Base-by-base conservation (phyloP, 2,888 invertebrate species). In the Chrysomela aeneicollis region DNA sequence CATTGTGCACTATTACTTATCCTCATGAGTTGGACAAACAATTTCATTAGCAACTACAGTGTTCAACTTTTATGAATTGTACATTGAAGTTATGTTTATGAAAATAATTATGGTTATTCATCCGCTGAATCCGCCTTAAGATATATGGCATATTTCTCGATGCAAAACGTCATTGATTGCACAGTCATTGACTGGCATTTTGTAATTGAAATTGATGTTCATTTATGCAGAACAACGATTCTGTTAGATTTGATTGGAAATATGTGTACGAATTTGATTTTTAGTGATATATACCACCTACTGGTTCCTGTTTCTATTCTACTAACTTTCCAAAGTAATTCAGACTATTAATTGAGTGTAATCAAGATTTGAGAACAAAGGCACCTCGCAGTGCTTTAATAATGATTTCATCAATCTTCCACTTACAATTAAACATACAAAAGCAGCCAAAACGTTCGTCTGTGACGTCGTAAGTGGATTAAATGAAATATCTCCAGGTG, bases 41-140 rank as follows among this genome's bases (percentile, higher is more conserved):
- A 15, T n/a, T 8, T 17, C 57, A 30, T 37, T 57, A 17, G 21
- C 19, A 19, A 57, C 37, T 49, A 49, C 35, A 35, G 12, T 15
- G 32, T 57, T 57, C 17, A 37, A 53, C 53, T 57, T 57, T 37
- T 37, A 4, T 22, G 49, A 49, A n/a, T n/a, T n/a, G n/a, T n/a
- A n/a, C n/a, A n/a, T n/a, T n/a, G n/a, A n/a, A n/a, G n/a, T n/a
- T n/a, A n/a, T 49, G 49, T 15, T 49, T n/a, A 49, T 15, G 17
- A 10, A 49, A 15, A 15, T n/a, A 12, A 15, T 49, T 49, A 49
- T 49, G 49, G 15, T 17, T 49, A 17, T 49, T 12, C 49, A 49
- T 49, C 49, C 49, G 49, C 49, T 49, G 21, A 49, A 49, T 49
- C 17, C 4, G 49, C 49, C 17, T 49, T 17, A 26, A n/a, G n/a